phyloP scores from a whole-genome alignment of 2,797 vertebrate species.

The Typhlichthys subterraneus region DNA sequence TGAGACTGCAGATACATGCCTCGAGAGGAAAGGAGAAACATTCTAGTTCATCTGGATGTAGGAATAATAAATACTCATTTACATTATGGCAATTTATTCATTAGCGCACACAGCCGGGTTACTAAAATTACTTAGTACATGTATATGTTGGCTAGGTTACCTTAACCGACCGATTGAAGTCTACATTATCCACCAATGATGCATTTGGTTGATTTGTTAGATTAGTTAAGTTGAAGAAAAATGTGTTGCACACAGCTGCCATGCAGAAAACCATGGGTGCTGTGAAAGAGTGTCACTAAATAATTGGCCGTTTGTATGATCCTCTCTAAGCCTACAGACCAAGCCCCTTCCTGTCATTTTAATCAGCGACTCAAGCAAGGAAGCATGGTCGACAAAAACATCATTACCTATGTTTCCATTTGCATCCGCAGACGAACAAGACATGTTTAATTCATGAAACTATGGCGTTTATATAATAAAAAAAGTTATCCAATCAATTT shows the following conservation, averaged over 20 bases:
- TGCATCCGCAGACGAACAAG: slow-evolving; percentile 55
- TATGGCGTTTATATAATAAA: slow-evolving; percentile 24
- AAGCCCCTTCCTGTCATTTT: slow-evolving; percentile 20
- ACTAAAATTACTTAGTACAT: neutral
- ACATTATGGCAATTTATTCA: slow-evolving; percentile 21
- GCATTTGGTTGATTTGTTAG: neutral
- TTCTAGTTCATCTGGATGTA: slow-evolving; percentile 30
- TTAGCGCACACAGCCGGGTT: slow-evolving; percentile 13
- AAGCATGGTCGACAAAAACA: slow-evolving; percentile 40
- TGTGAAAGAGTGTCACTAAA: too few relatives aligned
- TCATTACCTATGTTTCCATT: slow-evolving; percentile 48
- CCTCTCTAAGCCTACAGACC: slow-evolving; percentile 4
- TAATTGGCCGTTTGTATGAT: neutral
- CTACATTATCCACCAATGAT: neutral
- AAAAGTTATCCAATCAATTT: slow-evolving; percentile 26
- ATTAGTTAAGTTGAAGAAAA: too few relatives aligned
- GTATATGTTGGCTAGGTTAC: neutral
- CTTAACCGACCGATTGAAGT: slow-evolving; percentile 12
- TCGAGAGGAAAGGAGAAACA: slow-evolving; percentile 14
- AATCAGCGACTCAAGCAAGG: slow-evolving; percentile 29
- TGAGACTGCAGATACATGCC: slow-evolving; percentile 29
- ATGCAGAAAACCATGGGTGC: too few relatives aligned
- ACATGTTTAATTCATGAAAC: slow-evolving; percentile 58
- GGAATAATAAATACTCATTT: slow-evolving; percentile 43
- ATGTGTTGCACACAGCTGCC: neutral